Percentiles rank a stretch among this genome's conserved stretches.
Conservation (phyloP, 2,113 vertebrate species). For the Bujurquina vittata region DNA sequence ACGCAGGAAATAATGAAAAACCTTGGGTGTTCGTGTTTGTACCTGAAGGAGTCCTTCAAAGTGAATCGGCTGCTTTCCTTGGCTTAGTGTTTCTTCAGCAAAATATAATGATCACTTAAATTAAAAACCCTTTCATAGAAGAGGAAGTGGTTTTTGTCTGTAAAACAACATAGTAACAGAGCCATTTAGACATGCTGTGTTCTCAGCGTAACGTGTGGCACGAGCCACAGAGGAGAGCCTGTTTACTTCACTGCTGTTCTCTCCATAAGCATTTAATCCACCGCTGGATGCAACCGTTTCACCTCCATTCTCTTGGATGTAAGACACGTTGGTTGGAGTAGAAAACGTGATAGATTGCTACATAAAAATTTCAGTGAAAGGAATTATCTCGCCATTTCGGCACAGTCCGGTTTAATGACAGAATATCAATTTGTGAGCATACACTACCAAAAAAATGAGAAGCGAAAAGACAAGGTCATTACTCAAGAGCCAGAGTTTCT, state of each 20-base stretch:
- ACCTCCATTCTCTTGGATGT: background rate
- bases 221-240: slow-evolving; percentile 14
- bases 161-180: slow-evolving; percentile 17
- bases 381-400: background rate
- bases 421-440: slow-evolving; percentile 33
- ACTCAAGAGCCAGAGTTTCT: slow-evolving; percentile 27
- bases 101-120: slow-evolving; percentile 15
- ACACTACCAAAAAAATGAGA: background rate
- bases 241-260: background rate
- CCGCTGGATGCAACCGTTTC: slow-evolving; percentile 22
- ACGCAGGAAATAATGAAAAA: slow-evolving; percentile 3
- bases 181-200: slow-evolving; percentile 35
- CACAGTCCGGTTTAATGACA: slow-evolving; percentile 16
- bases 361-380: background rate
- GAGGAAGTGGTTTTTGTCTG: slow-evolving; percentile 20
- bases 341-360: background rate
- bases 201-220: slow-evolving; percentile 18
- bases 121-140: slow-evolving; percentile 11
- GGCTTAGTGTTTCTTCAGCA: slow-evolving; percentile 22
- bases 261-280: background rate
- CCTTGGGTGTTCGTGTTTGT: slow-evolving; percentile 6
- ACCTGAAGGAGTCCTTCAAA: background rate
- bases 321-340: background rate
- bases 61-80: slow-evolving; percentile 3
- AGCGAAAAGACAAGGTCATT: slow-evolving; percentile 41